These are phyloP conservation scores for Lithobates pipiens DNA, from an alignment of 2,797 vertebrate species.

Conservation along the genomic window DNA sequence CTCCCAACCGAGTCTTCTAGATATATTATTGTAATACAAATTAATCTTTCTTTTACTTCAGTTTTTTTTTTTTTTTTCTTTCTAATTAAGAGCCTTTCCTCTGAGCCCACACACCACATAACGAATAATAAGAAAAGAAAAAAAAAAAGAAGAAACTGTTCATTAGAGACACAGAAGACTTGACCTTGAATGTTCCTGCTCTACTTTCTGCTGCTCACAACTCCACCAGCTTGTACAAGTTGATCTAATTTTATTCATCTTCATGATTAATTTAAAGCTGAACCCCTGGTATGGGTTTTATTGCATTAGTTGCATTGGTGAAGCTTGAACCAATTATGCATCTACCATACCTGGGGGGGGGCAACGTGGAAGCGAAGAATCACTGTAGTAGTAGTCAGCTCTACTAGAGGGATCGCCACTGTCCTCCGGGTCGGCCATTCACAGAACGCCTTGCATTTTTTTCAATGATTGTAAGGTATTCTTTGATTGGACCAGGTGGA, in stretches of 20 bases:
- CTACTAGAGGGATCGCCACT: too few relatives aligned
- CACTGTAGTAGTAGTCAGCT: too few relatives aligned
- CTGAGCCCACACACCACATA: neutral
- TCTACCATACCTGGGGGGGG: too few relatives aligned
- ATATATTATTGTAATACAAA: constrained; percentile 20
- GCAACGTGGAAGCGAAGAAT: too few relatives aligned
- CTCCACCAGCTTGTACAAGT: neutral
- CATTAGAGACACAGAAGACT: constrained; percentile 9
- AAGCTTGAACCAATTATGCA: too few relatives aligned
- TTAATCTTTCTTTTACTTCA: constrained; percentile 7
- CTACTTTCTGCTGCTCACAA: constrained; percentile 4
- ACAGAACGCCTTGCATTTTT: too few relatives aligned
- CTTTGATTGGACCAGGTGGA: too few relatives aligned
- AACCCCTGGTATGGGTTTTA: too few relatives aligned
- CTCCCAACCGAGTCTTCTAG: neutral
- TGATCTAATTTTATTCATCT: neutral
- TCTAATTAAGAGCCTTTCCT: constrained; percentile 20
- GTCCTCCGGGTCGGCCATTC: too few relatives aligned
- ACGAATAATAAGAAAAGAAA: neutral
- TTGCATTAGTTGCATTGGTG: too few relatives aligned
- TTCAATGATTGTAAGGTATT: too few relatives aligned
- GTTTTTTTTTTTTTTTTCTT: neutral
- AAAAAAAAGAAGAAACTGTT: neutral
- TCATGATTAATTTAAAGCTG: too few relatives aligned
- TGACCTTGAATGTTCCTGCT: constrained; percentile 32